phyloP scores from a whole-genome alignment of 2,888 invertebrate genomes.

The Agrochola circellaris region DNA sequence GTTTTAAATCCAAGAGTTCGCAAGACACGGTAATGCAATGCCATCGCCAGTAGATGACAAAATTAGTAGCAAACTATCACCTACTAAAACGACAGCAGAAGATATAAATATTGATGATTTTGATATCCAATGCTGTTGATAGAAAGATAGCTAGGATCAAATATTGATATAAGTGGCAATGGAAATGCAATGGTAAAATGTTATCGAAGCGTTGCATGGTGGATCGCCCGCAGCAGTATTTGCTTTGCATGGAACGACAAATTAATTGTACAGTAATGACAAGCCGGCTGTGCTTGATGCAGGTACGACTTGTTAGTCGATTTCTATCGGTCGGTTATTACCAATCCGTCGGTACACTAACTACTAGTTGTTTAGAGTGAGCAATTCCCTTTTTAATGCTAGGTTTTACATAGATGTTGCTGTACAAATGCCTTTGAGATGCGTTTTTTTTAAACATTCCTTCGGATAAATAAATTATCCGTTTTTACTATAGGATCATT shows the following conservation, averaged over 20 bases:
- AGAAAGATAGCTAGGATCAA: background rate
- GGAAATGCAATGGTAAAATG: conserved; percentile 51
- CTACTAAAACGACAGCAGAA: conserved; percentile 2
- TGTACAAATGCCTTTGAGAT: background rate
- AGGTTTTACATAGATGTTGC: conserved; percentile 50
- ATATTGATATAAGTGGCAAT: conserved; percentile 22
- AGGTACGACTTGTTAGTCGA: conserved; percentile 68
- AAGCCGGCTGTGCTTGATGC: conserved; percentile 73
- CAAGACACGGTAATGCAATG: conserved; percentile 54
- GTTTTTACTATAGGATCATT: background rate
- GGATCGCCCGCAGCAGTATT: conserved; percentile 76
- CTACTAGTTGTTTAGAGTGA: conserved; percentile 63
- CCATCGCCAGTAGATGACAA: conserved; percentile 43
- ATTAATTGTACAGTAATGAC: conserved; percentile 86
- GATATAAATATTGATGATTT: background rate
- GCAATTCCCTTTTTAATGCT: conserved; percentile 60
- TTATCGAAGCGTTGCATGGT: conserved; percentile 49
- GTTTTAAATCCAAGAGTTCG: conserved; percentile 35
- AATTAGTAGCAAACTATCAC: conserved; percentile 48
- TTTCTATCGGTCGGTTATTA: conserved; percentile 73
- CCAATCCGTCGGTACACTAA: conserved; percentile 68
- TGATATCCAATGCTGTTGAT: conserved; percentile 31
- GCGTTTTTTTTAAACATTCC: conserved; percentile 12
- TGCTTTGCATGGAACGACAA: conserved; percentile 79
- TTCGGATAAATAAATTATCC: background rate